These are phyloP conservation scores for Chrysolina haemoptera DNA, from an alignment of 2,888 invertebrate species.

Conservation along the genomic window DNA sequence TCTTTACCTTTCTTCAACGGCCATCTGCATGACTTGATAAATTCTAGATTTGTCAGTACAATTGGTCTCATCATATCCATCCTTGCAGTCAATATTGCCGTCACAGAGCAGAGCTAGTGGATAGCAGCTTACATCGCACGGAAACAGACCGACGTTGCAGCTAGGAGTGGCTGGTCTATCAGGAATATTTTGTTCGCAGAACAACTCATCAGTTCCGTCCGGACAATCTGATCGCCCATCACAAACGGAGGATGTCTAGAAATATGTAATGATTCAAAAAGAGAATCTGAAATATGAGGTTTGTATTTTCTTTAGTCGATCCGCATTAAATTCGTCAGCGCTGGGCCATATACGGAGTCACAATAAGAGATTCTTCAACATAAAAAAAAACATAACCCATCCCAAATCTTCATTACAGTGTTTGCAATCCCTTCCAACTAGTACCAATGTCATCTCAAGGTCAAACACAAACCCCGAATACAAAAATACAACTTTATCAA, in stretches of 20 bases:
- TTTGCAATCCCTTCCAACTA: too few relatives aligned
- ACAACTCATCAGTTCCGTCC: slow-evolving; percentile 73
- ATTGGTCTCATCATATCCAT: slow-evolving; percentile 82
- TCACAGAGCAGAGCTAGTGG: slow-evolving; percentile 78
- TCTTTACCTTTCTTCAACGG: slow-evolving; percentile 72
- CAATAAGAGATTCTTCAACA: too few relatives aligned
- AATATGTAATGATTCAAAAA: slow-evolving; percentile 14
- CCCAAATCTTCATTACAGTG: too few relatives aligned
- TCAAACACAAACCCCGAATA: too few relatives aligned
- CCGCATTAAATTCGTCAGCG: too few relatives aligned
- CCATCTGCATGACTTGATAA: slow-evolving; percentile 74
- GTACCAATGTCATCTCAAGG: too few relatives aligned
- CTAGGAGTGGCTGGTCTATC: slow-evolving; percentile 68
- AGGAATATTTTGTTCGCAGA: slow-evolving; percentile 63
- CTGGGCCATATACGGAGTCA: too few relatives aligned
- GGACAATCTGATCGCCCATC: slow-evolving; percentile 73
- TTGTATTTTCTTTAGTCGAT: too few relatives aligned
- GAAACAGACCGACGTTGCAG: slow-evolving; percentile 72
- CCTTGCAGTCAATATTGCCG: slow-evolving; percentile 79
- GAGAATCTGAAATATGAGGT: too few relatives aligned
- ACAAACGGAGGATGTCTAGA: slow-evolving; percentile 68
- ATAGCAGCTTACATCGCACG: slow-evolving; percentile 77
- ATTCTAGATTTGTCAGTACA: slow-evolving; percentile 70
- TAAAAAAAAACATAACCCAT: neutral
- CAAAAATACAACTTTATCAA: too few relatives aligned